A percentile compares a stretch with the other conserved stretches of the same genome.
phyloP scores from a whole-genome alignment of 1,140 invertebrate species.

The Maconellicoccus hirsutus region DNA sequence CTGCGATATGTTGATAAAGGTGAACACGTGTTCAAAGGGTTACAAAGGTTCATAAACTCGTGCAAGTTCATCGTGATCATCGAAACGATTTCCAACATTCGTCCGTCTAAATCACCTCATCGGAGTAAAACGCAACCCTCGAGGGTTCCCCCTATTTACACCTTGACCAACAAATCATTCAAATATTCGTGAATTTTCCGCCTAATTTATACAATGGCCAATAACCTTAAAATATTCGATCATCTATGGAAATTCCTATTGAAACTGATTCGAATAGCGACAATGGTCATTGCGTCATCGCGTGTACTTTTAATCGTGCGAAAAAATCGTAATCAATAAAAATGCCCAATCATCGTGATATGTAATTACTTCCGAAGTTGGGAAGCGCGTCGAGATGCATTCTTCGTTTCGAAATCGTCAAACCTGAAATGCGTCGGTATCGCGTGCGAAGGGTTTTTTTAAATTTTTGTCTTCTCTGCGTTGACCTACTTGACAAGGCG shows the following conservation, averaged over 20 bases:
- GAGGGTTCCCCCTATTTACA: too few relatives aligned
- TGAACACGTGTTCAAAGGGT: too few relatives aligned
- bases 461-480: too few relatives aligned
- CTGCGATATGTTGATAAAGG: too few relatives aligned
- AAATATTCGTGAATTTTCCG: background rate
- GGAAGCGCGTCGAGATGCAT: background rate
- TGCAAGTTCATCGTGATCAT: too few relatives aligned
- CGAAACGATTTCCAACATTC: too few relatives aligned
- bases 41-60: too few relatives aligned
- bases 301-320: background rate
- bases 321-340: background rate
- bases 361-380: background rate
- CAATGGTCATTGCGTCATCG: background rate
- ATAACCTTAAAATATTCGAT: background rate
- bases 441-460: too few relatives aligned
- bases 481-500: too few relatives aligned
- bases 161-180: too few relatives aligned
- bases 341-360: background rate
- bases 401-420: background rate
- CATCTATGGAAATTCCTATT: slow-evolving; percentile 4
- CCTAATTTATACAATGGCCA: background rate
- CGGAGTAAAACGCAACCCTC: too few relatives aligned
- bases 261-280: background rate
- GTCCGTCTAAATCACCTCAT: too few relatives aligned
- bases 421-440: background rate